These are phyloP conservation scores for Channa argus DNA, from an alignment of 2,113 vertebrate species.

Conservation along the genomic window DNA sequence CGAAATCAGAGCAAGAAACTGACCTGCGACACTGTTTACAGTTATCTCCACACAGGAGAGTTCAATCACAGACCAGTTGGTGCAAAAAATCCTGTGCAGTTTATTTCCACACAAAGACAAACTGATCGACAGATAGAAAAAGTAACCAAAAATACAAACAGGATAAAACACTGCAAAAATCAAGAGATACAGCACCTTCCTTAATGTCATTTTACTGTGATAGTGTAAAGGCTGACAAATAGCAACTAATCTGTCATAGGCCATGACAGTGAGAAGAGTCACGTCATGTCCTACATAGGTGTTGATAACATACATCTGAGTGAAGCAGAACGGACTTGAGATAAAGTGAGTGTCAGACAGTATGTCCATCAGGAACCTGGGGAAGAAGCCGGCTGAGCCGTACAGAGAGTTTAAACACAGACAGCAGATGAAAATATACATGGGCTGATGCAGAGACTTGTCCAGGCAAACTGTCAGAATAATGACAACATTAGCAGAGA, in stretches of 20 bases:
- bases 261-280: conserved; percentile 28
- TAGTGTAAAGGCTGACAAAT: conserved; percentile 51
- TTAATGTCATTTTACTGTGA: conserved; percentile 13
- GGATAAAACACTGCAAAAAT: not conserved
- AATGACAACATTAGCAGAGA: conserved; percentile 34
- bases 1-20: rapidly evolving
- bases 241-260: conserved; percentile 44
- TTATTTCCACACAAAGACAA: conserved; percentile 23
- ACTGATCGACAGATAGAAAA: not conserved
- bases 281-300: conserved; percentile 11
- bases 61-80: conserved; percentile 39
- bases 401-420: conserved; percentile 49
- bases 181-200: not conserved
- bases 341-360: conserved; percentile 43
- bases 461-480: conserved; percentile 20
- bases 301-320: conserved; percentile 34
- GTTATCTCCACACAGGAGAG: conserved; percentile 33
- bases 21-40: not conserved
- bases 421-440: conserved; percentile 50
- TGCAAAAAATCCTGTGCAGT: conserved; percentile 21
- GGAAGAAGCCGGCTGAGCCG: conserved; percentile 45
- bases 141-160: rapidly evolving
- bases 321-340: conserved; percentile 20
- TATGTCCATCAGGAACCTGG: conserved; percentile 40
- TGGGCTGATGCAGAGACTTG: conserved; percentile 48